Evolutionary conservation across 2,888 invertebrate genomes (phyloP).

Genomic region (Temnothorax ravouxi): DNA sequence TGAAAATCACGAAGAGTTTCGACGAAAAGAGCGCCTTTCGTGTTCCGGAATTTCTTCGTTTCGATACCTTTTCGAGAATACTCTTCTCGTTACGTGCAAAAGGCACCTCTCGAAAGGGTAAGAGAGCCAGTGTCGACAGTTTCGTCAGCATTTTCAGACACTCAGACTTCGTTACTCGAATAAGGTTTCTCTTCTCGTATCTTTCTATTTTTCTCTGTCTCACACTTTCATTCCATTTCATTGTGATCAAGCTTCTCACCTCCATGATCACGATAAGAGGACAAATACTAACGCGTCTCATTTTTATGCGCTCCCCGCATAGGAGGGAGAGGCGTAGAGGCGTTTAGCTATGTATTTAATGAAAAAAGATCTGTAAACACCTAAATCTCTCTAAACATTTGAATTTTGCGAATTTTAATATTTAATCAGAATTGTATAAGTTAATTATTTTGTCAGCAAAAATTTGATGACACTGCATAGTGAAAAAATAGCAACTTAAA

Average conservation of each 20-base stretch:
- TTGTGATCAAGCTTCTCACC: constrained; percentile 29
- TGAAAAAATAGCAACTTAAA: not conserved
- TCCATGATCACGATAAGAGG: constrained; percentile 1
- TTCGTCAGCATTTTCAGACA: constrained; percentile 75
- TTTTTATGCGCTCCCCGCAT: not conserved
- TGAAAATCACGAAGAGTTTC: constrained; percentile 12
- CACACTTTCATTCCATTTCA: constrained; percentile 33
- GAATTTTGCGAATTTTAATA: not conserved
- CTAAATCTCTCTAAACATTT: not conserved
- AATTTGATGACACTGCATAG: not conserved
- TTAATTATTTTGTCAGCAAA: not conserved
- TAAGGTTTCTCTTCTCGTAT: constrained; percentile 48
- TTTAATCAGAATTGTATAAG: too few species aligned
- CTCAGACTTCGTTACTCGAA: constrained; percentile 60
- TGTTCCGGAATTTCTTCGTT: constrained; percentile 60
- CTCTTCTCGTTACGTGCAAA: constrained; percentile 68
- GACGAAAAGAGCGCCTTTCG: constrained; percentile 13
- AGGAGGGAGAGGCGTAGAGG: not conserved
- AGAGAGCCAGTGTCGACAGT: constrained; percentile 67
- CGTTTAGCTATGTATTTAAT: not conserved
- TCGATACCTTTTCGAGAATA: constrained; percentile 61
- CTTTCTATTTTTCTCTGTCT: constrained; percentile 43
- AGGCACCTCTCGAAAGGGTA: constrained; percentile 67
- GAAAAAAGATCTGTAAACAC: not conserved
- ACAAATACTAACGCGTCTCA: constrained; percentile 29